Percentiles rank a stretch among this genome's conserved stretches.
Evolutionary conservation across 1,140 invertebrate species (phyloP).

Genomic region (Apis cerana): DNA sequence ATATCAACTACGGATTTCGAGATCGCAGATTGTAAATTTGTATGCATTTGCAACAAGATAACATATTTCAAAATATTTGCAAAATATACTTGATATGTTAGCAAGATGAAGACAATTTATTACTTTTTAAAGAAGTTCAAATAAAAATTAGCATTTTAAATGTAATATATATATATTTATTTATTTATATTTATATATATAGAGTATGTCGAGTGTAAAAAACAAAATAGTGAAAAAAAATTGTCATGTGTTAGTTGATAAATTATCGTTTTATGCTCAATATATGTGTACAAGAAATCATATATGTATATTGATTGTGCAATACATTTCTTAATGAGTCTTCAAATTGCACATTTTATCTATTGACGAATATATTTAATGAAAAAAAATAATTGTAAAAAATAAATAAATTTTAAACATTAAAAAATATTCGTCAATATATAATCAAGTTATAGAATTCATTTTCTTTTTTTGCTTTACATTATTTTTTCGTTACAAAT

Average conservation of each 20-base stretch:
- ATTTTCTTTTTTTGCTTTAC: not conserved
- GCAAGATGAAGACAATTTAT: constrained; percentile 24
- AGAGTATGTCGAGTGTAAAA: constrained; percentile 4
- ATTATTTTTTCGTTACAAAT: not conserved
- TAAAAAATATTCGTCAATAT: not conserved
- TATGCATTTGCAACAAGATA: not conserved
- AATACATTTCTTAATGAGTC: constrained; percentile 1
- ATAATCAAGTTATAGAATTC: not conserved
- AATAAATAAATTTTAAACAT: not conserved
- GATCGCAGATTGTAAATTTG: constrained; percentile 21
- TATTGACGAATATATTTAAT: constrained; percentile 22
- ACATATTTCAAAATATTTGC: constrained; percentile 17
- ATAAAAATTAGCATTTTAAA: constrained; percentile 2
- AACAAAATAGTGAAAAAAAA: constrained; percentile 9
- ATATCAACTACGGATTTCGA: constrained; percentile 11
- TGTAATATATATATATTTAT: not conserved
- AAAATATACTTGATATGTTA: constrained; percentile 43
- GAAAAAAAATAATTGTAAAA: not conserved
- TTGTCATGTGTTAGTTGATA: constrained; percentile 21
- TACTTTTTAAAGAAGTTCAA: not conserved
- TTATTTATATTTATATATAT: too few relatives aligned
- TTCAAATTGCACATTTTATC: not conserved
- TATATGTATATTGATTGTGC: constrained; percentile 17
- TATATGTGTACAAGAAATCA: constrained; percentile 11
- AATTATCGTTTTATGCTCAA: constrained; percentile 5